Conservation (phyloP, 2,113 vertebrate genomes). For the Otolemur garnettii region DNA sequence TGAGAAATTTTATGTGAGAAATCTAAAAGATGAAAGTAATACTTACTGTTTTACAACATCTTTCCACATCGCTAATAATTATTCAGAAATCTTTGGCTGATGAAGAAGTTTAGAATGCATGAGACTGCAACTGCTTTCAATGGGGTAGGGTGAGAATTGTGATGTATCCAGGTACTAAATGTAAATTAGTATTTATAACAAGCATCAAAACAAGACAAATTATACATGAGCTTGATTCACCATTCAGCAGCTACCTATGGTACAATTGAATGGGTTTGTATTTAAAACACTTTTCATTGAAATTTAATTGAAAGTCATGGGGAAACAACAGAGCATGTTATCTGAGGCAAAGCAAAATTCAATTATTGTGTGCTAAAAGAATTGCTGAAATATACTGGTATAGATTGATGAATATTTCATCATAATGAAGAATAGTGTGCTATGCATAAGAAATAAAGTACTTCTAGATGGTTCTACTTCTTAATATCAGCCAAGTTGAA, state of each 20-base stretch:
- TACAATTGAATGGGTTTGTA: neutral
- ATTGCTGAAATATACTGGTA: neutral
- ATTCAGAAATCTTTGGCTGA: neutral
- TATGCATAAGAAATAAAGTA: neutral
- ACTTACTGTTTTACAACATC: neutral
- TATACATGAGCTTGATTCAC: neutral
- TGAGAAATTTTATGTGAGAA: slow-evolving; percentile 85
- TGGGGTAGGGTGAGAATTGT: neutral
- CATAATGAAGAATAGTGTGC: neutral
- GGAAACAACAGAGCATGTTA: neutral
- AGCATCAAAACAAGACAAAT: neutral
- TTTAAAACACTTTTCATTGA: neutral
- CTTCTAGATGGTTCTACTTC: neutral
- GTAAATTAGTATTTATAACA: neutral
- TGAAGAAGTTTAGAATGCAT: neutral
- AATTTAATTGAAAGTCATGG: neutral
- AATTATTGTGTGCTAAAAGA: neutral
- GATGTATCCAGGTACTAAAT: neutral
- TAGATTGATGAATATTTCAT: neutral
- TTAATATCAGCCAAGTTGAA: neutral
- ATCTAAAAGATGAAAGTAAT: neutral
- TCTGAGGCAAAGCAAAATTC: neutral
- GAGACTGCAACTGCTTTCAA: neutral
- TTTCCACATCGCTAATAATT: neutral
- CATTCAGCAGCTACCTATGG: neutral